Evolutionary conservation across 2,888 invertebrate species (phyloP).

Genomic region (Caenorhabditis macrosperma): DNA sequence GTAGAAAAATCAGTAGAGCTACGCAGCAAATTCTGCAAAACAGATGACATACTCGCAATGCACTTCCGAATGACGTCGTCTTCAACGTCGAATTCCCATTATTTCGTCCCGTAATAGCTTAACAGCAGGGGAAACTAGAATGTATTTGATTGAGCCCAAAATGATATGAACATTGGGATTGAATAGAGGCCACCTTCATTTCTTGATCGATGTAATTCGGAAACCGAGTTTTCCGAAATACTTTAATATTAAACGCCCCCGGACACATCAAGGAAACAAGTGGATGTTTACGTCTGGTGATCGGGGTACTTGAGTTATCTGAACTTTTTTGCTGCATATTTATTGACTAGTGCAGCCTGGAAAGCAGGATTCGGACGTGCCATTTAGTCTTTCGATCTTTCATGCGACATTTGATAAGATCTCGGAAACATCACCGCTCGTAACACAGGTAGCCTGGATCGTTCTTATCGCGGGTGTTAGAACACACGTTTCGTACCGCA

Average conservation of each 20-base stretch:
- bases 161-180: too few species aligned
- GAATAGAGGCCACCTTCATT: too few species aligned
- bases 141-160: too few species aligned
- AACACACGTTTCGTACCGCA: neutral
- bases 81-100: neutral
- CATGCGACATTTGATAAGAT: neutral
- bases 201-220: too few species aligned
- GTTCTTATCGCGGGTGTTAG: neutral
- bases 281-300: neutral
- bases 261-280: neutral
- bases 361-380: too few species aligned
- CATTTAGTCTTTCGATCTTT: neutral
- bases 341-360: too few species aligned
- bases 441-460: neutral
- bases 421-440: neutral
- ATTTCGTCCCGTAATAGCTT: too few species aligned
- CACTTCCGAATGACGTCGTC: neutral
- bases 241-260: too few species aligned
- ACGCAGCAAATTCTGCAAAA: neutral
- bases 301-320: too few species aligned
- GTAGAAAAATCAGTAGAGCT: neutral
- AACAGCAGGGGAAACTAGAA: too few species aligned
- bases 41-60: neutral
- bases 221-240: too few species aligned
- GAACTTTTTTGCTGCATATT: too few species aligned